Evolutionary conservation across 1,140 invertebrate species (phyloP).

Genomic region (Hyposmocoma kahamanoa): DNA sequence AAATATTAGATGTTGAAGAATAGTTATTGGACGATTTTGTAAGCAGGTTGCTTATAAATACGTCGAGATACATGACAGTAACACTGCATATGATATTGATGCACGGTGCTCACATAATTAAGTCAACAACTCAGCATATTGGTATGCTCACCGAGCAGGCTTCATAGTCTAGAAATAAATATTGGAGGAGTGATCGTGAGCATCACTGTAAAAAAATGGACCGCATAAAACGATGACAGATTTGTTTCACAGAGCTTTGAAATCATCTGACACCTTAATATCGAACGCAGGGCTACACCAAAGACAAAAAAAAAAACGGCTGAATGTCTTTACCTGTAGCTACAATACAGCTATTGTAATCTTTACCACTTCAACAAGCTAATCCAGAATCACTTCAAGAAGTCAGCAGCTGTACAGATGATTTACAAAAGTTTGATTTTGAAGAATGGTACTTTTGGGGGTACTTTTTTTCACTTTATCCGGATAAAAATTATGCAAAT

Average conservation of each 20-base stretch:
- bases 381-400: too few species aligned
- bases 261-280: conserved; percentile 4
- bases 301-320: too few species aligned
- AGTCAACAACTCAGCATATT: conserved; percentile 26
- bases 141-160: conserved; percentile 44
- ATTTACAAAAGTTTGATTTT: too few species aligned
- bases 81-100: conserved; percentile 35
- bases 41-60: conserved; percentile 2
- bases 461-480: too few species aligned
- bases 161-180: conserved; percentile 39
- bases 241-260: conserved; percentile 3
- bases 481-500: too few species aligned
- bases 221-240: conserved; percentile 2
- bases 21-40: conserved; percentile 9
- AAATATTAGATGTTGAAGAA: conserved; percentile 5
- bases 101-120: conserved; percentile 29
- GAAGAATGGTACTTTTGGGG: too few species aligned
- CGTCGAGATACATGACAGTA: conserved; percentile 1
- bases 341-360: too few species aligned
- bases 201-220: conserved; percentile 15
- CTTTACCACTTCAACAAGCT: too few species aligned
- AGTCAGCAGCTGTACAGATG: too few species aligned
- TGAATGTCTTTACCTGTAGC: too few species aligned
- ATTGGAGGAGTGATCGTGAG: conserved; percentile 23
- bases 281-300: too few species aligned